Percentiles rank a stretch among this genome's conserved stretches.
phyloP scores from a whole-genome alignment of 2,888 invertebrate genomes.

The Bhutanitis thaidina region DNA sequence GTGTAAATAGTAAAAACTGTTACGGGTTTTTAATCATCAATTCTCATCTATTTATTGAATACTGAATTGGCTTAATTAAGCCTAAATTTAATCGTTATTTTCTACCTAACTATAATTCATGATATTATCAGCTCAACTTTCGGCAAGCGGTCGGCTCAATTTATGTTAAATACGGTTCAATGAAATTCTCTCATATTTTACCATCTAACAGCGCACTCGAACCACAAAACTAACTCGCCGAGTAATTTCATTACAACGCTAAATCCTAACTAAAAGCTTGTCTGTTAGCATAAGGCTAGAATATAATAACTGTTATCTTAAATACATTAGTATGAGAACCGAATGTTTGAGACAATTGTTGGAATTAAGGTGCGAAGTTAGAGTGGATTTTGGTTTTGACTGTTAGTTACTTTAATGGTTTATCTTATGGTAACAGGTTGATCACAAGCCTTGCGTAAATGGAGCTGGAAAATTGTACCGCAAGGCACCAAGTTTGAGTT shows the following conservation, averaged over 20 bases:
- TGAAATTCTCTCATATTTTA: constrained; percentile 16
- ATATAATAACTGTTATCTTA: constrained; percentile 18
- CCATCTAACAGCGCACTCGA: constrained; percentile 1
- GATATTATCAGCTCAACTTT: constrained; percentile 13
- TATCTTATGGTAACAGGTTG: constrained; percentile 15
- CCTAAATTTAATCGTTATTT: constrained; percentile 2
- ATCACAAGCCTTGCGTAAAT: constrained; percentile 3
- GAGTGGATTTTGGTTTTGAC: constrained; percentile 6
- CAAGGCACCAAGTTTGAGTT: neutral
- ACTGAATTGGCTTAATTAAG: neutral
- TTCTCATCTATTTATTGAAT: too few relatives aligned
- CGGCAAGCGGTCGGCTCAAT: constrained; percentile 10
- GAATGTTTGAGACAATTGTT: constrained; percentile 23
- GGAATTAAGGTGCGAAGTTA: constrained; percentile 25
- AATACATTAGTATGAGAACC: constrained; percentile 23
- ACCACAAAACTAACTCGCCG: constrained; percentile 30
- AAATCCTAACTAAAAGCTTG: constrained; percentile 31
- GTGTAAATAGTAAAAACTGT: too few relatives aligned
- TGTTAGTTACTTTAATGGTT: constrained; percentile 8
- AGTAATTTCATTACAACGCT: constrained; percentile 31
- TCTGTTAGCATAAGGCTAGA: constrained; percentile 11
- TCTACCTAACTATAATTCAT: constrained; percentile 2
- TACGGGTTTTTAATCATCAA: too few relatives aligned
- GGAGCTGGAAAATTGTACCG: neutral
- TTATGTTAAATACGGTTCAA: constrained; percentile 12